Base-by-base conservation (phyloP, 2,113 vertebrate genomes). In the Muntiacus muntjak region DNA sequence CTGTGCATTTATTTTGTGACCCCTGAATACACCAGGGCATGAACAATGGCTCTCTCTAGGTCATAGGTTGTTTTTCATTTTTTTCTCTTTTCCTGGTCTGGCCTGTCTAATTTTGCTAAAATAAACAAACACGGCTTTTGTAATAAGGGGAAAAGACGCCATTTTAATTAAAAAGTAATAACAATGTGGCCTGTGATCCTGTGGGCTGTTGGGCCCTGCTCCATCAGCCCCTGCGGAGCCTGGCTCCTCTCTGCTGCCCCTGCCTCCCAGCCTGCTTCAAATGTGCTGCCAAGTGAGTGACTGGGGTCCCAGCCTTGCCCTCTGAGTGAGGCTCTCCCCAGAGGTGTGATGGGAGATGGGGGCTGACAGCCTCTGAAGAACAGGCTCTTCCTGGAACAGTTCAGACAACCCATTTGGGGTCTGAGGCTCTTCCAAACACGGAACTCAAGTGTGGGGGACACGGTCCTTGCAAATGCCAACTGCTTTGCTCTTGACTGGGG, bases 91-190 rank as follows among this genome's bases (percentile, higher is more conserved):
- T 97, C 87, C 62, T 97, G n/a, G 89, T 97, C 79, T 97, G 83
- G 84, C 45, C 62, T 95, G 91, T 87, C 91, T 97, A 96, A 97
- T 97, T 98, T 95, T 96, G 82, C 90, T 97, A 94, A 96, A 95
- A 97, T 97, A 97, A 98, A 95, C 96, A 98, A 95, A 95, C 67
- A 30, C 55, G 57, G 94, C 91, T 98, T 98, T 98, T 97, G 94
- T 97, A 97, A 98, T 95, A 98, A 98, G 83, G 97, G 94, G 7
- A 3, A 98, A 97, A 94, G 97, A 97, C 83, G 96, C 96, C 97
- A 64, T 98, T 98, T 98, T 98, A 97, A 98, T 98, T 98, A 98
- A 98, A 98, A 98, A 98, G 91, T 97, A 98, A 97, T 97, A 97
- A 98, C 93, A 43, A 23, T 84, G 93, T 55, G 91, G 97, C 95